Conservation (phyloP, 2,888 invertebrate species). For the Adela reaumurella region DNA sequence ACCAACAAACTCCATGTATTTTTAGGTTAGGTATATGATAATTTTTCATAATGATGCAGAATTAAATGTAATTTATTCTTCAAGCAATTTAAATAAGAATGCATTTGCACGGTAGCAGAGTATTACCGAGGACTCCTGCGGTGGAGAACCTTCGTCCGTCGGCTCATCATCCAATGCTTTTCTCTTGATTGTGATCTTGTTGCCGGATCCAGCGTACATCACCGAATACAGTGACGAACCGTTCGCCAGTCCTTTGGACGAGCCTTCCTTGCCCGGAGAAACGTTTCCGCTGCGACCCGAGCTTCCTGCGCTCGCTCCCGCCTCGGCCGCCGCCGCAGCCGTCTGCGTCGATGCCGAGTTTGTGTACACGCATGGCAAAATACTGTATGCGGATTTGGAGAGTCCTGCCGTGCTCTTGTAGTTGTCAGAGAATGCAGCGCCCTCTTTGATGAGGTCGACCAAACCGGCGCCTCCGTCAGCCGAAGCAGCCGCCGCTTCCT, state of each 20-base stretch:
- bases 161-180: conserved; percentile 63
- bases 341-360: conserved; percentile 55
- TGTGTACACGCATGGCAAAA: conserved; percentile 69
- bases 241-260: conserved; percentile 35
- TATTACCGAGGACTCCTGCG: conserved; percentile 2
- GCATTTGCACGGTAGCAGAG: no score
- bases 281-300: neutral
- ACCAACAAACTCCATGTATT: no score
- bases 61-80: no score
- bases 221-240: conserved; percentile 70
- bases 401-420: conserved; percentile 70
- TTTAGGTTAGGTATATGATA: no score
- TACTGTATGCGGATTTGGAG: conserved; percentile 70
- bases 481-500: conserved; percentile 46
- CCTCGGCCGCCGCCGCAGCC: conserved; percentile 31
- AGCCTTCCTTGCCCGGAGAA: conserved; percentile 9
- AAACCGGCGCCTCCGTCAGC: conserved; percentile 58
- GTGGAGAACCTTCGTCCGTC: conserved; percentile 27
- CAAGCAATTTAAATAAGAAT: no score
- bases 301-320: conserved; percentile 26
- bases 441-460: conserved; percentile 75
- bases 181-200: conserved; percentile 79
- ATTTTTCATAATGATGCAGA: no score
- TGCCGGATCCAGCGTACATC: conserved; percentile 75
- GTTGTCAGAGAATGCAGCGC: conserved; percentile 70